Evolutionary conservation across 2,113 vertebrate genomes (phyloP).

Genomic region (Hystrix cristata): DNA sequence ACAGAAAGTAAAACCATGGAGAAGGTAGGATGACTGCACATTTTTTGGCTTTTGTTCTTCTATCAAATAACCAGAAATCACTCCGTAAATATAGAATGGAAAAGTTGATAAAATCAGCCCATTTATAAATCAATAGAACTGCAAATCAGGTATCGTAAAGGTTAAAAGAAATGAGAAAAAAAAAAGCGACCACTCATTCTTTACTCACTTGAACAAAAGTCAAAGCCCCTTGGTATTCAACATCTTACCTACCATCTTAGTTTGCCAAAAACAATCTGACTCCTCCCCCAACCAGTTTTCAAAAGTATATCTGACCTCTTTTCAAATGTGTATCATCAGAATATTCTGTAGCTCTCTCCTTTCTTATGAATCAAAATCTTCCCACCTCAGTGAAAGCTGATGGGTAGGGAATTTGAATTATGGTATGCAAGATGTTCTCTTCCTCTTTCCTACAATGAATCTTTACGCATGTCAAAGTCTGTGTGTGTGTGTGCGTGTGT

Average conservation of each 20-base stretch:
- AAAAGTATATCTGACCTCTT: background rate
- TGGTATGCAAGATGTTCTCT: background rate
- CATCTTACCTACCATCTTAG: too few species aligned
- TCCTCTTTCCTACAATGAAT: background rate
- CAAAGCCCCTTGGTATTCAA: background rate
- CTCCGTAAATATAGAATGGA: background rate
- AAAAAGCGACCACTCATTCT: background rate
- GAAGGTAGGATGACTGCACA: background rate
- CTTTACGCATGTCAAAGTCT: background rate
- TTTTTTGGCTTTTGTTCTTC: background rate
- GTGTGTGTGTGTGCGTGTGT: background rate
- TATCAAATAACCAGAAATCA: background rate
- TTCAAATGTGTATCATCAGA: background rate
- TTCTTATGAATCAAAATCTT: constrained; percentile 12
- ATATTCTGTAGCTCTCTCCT: background rate
- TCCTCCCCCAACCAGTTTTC: background rate
- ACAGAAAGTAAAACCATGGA: background rate
- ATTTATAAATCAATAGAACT: background rate
- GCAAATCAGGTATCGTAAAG: background rate
- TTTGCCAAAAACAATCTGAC: background rate
- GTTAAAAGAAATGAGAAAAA: background rate
- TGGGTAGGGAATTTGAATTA: background rate
- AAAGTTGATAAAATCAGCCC: background rate
- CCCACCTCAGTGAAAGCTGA: background rate
- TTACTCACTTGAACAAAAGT: background rate